Conservation (phyloP, 1,140 invertebrate species). For the Formica exsecta region DNA sequence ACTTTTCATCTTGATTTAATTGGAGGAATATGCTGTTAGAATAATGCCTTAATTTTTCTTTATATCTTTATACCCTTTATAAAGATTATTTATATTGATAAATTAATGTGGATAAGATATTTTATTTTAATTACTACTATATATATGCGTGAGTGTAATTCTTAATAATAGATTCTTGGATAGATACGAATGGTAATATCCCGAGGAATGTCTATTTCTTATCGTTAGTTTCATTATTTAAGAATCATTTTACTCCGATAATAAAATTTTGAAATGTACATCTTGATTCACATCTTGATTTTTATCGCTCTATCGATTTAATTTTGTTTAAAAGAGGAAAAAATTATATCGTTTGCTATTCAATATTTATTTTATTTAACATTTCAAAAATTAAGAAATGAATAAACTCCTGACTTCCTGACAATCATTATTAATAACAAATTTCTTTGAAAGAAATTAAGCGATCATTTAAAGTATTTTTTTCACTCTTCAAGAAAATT, state of each 20-base stretch:
- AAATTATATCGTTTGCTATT: background rate
- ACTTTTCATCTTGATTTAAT: no score
- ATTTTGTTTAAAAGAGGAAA: background rate
- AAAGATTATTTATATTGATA: conserved; percentile 3
- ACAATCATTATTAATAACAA: background rate
- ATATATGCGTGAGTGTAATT: background rate
- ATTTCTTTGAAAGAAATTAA: background rate
- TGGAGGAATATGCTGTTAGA: no score
- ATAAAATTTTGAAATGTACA: background rate
- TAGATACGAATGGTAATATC: background rate
- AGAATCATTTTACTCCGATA: background rate
- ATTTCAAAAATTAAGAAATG: conserved; percentile 20
- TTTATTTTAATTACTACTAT: background rate
- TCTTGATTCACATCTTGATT: background rate
- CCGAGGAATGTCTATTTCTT: background rate
- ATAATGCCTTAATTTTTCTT: no score
- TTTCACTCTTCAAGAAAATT: background rate
- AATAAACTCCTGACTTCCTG: background rate
- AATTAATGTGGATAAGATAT: background rate
- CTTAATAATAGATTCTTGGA: background rate
- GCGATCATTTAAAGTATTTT: background rate
- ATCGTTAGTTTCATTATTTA: background rate
- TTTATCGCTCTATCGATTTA: background rate
- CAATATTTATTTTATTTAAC: conserved; percentile 20
- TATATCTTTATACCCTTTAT: no score